Evolutionary conservation across 30 jellyfish, hydroid and myxozoan genomes (phyloP), one percentile per base, ranked within the genome.

Genomic region (Hydractinia symbiolongicarpus): DNA sequence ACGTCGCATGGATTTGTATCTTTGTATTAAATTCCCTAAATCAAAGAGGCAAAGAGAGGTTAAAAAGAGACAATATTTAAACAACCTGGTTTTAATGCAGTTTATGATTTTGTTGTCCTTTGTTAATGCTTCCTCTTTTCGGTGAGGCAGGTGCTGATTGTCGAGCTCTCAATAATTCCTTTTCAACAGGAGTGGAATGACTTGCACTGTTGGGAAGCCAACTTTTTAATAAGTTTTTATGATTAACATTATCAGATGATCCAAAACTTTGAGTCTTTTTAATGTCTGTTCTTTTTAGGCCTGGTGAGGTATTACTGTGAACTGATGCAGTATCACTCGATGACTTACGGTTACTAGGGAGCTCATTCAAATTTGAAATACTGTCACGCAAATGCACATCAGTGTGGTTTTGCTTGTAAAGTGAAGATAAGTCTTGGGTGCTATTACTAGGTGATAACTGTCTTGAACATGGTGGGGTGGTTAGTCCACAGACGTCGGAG

Each of bases 381-480:
- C 82, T 83, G 30, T 79, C 88, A 13, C 40, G 50, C 9, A 72
- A 86, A 8, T 79, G 85, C 55, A 61, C 79, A 20, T 89, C 95
- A 8, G 88, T 68, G 70, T 78, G 56, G 4, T 86, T 75, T 21
- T 84, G 89, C 79, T 78, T 89, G 19, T 84, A 86, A 40, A 53
- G 77, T 10, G 95, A 85, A 15, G 61, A 51, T 9, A 82, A 20
- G 76, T 90, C 98, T 53, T 91, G 93, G 6, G 88, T 78, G 83
- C 98, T 91, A 61, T 82, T 80, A 60, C 89, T 82, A 8, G 96
- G 98, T 50, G 98, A 91, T 53, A 86, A 55, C 9, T 96, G 96
- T 7, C 98, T 86, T 5, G 98, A 91, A 6, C 87, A 82, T 9
- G 98, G 96, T 19, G 98, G 98, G 4, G 96, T 91, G 20, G 95